Base-by-base conservation (phyloP, 2,888 invertebrate species). In the Athalia cordata region DNA sequence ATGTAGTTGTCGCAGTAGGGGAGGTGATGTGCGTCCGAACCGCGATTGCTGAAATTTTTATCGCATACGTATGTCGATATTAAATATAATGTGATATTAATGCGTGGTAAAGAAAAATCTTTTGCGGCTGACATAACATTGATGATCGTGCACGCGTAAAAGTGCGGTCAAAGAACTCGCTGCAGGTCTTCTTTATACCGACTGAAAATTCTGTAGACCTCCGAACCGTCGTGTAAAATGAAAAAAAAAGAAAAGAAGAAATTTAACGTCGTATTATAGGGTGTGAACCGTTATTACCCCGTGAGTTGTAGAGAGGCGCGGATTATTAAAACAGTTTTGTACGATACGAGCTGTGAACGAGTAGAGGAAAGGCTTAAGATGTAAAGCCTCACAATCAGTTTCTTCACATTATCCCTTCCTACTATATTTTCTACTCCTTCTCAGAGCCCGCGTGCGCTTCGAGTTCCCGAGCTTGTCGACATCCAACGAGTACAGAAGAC, bases 51-150 rank as follows among this genome's bases (percentile, higher is more conserved):
- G n/a, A 55, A 55, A 55, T 4, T 55, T 55, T 55, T 55, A 55
- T 55, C 7, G 55, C n/a, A 29, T 29, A 29, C 29, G 29, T 29
- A 29, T 29, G 29, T 29, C 29, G 29, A 29, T 29, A 29, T 29
- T 29, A 29, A 1, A 29, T n/a, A n/a, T n/a, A n/a, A n/a, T 29
- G 1, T 45, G 55, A 13, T 52, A 52, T 11, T 9, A 11, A 7
- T 1, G 52, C 52, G 11, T 52, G 8, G 52, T 55, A 9, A 11
- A 55, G n/a, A 4, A 9, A 9, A 11, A 55, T n/a, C 9, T 15
- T 47, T 57, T 5, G 11, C 59, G 59, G 45, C 15, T 72, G 47
- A 72, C 47, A 72, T 57, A 72, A 72, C 59, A 72, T 72, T 72
- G 72, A 57, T 59, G n/a, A n/a, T 59, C 52, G 29, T 15, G 29